phyloP scores from a whole-genome alignment of 2,113 vertebrate genomes.

The Micromys minutus region DNA sequence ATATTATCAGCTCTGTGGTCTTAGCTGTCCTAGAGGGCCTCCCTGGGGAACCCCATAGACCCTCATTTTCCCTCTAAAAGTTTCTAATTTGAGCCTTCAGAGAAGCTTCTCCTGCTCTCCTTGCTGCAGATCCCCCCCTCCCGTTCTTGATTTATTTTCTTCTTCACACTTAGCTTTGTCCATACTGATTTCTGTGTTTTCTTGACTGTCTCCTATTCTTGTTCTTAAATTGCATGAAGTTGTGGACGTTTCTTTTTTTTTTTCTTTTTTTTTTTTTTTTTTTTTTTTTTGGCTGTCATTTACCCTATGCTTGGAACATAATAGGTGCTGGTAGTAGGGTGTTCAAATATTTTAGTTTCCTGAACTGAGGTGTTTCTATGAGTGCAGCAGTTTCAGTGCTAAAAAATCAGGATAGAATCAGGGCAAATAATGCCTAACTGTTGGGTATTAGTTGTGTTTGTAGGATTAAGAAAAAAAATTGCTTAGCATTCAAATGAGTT shows the following conservation, averaged over 20 bases:
- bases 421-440: not conserved
- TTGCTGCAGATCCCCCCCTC: not conserved
- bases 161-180: not conserved
- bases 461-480: slow-evolving; percentile 29
- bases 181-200: not conserved
- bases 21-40: not conserved
- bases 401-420: not conserved
- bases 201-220: not conserved
- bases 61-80: not conserved
- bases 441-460: slow-evolving; percentile 15
- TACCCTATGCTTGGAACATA: not conserved
- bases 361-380: not conserved
- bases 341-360: not conserved
- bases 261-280: slow-evolving; percentile 2
- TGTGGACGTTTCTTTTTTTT: not conserved
- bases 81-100: slow-evolving; percentile 10
- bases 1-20: not conserved
- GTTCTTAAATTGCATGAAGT: slow-evolving; percentile 35
- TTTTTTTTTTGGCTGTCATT: slow-evolving; percentile 12
- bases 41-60: not conserved
- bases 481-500: slow-evolving; percentile 20
- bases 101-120: not conserved
- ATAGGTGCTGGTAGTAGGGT: not conserved
- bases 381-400: not conserved
- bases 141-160: not conserved